Evolutionary conservation across 2,113 vertebrate species (phyloP).

Genomic region (Bombycilla garrulus): DNA sequence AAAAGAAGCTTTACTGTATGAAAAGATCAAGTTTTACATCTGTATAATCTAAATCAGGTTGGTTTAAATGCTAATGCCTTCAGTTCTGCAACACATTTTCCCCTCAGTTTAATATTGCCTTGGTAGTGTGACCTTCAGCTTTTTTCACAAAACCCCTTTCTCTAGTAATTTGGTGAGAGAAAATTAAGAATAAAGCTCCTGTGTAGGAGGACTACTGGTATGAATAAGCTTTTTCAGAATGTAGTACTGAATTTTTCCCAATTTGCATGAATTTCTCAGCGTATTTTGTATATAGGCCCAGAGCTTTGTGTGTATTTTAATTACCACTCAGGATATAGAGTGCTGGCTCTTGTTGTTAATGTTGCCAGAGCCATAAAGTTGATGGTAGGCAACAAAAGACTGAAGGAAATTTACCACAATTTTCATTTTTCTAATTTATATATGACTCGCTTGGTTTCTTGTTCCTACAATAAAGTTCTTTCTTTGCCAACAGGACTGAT

Average conservation of each 20-base stretch:
- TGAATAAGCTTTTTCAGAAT: slow-evolving; percentile 22
- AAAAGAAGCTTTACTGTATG: slow-evolving; percentile 3
- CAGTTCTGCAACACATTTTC: background rate
- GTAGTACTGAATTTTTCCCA: background rate
- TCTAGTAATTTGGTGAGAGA: background rate
- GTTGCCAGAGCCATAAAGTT: background rate
- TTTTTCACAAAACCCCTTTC: slow-evolving; percentile 7
- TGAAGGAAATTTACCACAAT: background rate
- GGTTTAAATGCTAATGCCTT: slow-evolving; percentile 34
- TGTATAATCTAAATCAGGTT: slow-evolving; percentile 37
- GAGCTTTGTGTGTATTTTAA: slow-evolving; percentile 25
- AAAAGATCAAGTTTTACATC: slow-evolving; percentile 53
- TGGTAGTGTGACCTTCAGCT: background rate
- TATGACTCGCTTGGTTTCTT: background rate
- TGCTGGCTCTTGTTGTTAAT: background rate
- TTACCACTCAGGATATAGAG: background rate
- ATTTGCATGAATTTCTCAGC: background rate
- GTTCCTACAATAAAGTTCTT: background rate
- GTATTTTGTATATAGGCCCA: background rate
- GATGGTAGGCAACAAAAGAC: background rate
- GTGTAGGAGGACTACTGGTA: background rate
- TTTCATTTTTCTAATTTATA: background rate
- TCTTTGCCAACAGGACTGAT: background rate
- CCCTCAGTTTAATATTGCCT: slow-evolving; percentile 15
- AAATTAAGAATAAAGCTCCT: slow-evolving; percentile 35